Evolutionary conservation across 2,113 vertebrate species (phyloP).

Genomic region (Cisticola juncidis): DNA sequence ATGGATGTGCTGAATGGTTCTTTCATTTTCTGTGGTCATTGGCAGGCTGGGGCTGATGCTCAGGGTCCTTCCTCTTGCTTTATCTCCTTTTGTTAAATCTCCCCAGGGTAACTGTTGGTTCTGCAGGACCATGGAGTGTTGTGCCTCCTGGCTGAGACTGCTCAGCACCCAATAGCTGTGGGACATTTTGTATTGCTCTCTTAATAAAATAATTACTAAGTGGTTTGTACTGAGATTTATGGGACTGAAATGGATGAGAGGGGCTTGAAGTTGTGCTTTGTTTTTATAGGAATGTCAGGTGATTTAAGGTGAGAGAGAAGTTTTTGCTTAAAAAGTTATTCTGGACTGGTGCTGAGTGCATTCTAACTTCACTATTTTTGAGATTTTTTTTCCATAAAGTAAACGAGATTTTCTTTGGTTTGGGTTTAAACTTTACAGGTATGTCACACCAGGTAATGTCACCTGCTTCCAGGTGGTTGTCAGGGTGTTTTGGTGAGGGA

Average conservation of each 20-base stretch:
- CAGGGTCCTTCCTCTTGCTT: background rate
- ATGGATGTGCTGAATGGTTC: background rate
- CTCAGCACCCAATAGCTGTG: background rate
- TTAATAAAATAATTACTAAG: background rate
- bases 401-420: background rate
- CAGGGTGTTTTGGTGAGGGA: background rate
- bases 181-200: background rate
- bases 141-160: background rate
- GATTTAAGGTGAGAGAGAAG: background rate
- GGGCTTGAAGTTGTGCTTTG: background rate
- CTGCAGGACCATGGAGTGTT: background rate
- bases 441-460: background rate
- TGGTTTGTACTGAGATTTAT: background rate
- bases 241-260: background rate
- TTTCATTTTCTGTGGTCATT: background rate
- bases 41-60: background rate
- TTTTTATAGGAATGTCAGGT: background rate
- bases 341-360: rapidly evolving
- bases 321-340: background rate
- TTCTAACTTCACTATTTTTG: background rate
- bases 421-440: background rate
- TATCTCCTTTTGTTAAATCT: background rate
- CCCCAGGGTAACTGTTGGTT: background rate
- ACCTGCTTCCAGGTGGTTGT: background rate
- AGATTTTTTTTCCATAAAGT: background rate